phyloP scores from a whole-genome alignment of 2,888 invertebrate genomes.

The Agriopis leucophaearia region DNA sequence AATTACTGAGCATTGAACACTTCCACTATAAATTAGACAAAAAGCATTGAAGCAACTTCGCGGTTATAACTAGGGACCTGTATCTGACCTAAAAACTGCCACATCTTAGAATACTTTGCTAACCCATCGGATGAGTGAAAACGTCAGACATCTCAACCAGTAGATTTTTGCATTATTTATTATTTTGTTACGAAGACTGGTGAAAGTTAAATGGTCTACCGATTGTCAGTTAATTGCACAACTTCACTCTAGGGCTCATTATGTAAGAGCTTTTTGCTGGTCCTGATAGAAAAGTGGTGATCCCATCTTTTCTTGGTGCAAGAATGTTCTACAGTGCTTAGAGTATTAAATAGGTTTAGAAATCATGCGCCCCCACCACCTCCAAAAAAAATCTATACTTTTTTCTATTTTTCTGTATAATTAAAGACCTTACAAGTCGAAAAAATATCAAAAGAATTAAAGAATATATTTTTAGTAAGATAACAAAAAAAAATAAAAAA shows the following conservation, averaged over 20 bases:
- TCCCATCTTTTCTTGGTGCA: not conserved
- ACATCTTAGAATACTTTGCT: not conserved
- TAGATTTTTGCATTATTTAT: constrained; percentile 21
- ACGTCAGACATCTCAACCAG: not conserved
- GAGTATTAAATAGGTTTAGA: too few relatives aligned
- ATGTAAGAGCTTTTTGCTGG: constrained; percentile 45
- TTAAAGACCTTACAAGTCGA: too few relatives aligned
- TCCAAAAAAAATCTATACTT: too few relatives aligned
- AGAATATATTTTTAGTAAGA: too few relatives aligned
- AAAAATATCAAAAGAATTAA: too few relatives aligned
- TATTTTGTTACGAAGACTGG: constrained; percentile 34
- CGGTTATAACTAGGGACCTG: not conserved
- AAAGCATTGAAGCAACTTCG: too few relatives aligned
- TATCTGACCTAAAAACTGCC: not conserved
- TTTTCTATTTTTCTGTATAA: too few relatives aligned
- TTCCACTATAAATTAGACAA: too few relatives aligned
- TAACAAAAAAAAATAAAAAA: too few relatives aligned
- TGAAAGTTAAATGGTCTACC: constrained; percentile 56
- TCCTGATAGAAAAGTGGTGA: constrained; percentile 21
- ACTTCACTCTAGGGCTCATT: constrained; percentile 50
- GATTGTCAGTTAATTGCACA: constrained; percentile 58
- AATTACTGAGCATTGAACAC: too few relatives aligned
- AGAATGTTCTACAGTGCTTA: too few relatives aligned
- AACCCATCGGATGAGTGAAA: not conserved
- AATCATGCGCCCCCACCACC: too few relatives aligned